Conservation (phyloP, 2,113 vertebrate genomes). For the human (Homo sapiens) region DNA sequence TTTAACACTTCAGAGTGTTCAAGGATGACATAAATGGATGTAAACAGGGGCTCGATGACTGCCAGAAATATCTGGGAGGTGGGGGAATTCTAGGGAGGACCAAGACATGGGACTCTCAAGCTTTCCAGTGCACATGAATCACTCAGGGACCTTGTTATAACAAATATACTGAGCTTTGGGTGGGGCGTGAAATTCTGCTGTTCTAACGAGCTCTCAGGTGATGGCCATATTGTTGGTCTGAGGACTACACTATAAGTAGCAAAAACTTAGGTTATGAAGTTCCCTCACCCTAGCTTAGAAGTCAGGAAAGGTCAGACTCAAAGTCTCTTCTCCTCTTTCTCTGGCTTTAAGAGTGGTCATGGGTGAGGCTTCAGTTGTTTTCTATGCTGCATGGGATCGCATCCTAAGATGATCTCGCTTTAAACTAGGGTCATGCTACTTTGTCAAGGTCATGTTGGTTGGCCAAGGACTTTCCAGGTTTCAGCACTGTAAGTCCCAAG, state of each 20-base stretch:
- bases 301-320: neutral
- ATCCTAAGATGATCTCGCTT: neutral
- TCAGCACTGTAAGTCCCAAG: neutral
- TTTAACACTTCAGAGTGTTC: neutral
- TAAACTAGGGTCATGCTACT: neutral
- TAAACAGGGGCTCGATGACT: neutral
- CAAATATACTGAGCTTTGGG: neutral
- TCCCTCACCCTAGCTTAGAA: neutral
- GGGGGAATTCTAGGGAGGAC: neutral
- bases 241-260: neutral
- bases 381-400: neutral
- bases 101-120: neutral
- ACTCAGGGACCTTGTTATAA: neutral
- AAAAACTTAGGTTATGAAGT: neutral
- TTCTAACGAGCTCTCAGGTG: neutral
- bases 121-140: neutral
- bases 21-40: neutral
- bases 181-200: neutral
- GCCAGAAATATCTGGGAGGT: neutral
- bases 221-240: neutral
- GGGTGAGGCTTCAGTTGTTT: neutral
- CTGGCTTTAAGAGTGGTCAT: neutral
- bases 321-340: neutral
- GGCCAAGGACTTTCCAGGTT: neutral
- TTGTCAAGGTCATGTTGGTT: neutral